A percentile compares a stretch with the other conserved stretches of the same genome.
phyloP scores from a whole-genome alignment of 2,888 invertebrate genomes.

The Aleiodes testaceus region DNA sequence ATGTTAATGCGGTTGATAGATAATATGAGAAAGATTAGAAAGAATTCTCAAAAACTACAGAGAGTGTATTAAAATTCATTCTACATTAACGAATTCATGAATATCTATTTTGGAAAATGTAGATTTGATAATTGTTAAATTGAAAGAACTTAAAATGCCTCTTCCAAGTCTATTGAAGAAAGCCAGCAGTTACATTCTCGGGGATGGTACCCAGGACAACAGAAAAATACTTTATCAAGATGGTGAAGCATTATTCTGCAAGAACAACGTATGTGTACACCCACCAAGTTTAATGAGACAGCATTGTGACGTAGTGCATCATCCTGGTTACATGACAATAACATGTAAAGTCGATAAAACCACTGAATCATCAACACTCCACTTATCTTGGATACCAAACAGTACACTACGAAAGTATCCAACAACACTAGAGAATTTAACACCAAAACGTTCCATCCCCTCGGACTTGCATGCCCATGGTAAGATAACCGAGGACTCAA shows the following conservation, averaged over 20 bases:
- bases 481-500: conserved; percentile 66
- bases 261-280: conserved; percentile 98
- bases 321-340: conserved; percentile 93
- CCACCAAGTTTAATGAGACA: conserved; percentile 89
- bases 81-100: background rate
- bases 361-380: conserved; percentile 85
- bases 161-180: conserved; percentile 84
- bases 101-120: background rate
- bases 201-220: conserved; percentile 78
- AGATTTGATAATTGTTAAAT: background rate
- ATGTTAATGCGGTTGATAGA: conserved; percentile 17
- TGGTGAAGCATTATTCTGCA: conserved; percentile 90
- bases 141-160: conserved; percentile 76
- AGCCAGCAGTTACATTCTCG: conserved; percentile 86
- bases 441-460: background rate
- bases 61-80: too few species aligned
- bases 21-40: conserved; percentile 1
- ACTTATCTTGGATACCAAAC: conserved; percentile 97
- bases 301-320: conserved; percentile 88
- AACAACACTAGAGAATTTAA: conserved; percentile 78
- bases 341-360: conserved; percentile 88
- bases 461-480: conserved; percentile 38
- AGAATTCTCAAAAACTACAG: too few species aligned
- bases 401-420: conserved; percentile 90
- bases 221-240: conserved; percentile 79